A percentile compares a stretch with the other conserved stretches of the same genome.
Conservation (phyloP, 2,113 vertebrate species). For the Tyto alba region DNA sequence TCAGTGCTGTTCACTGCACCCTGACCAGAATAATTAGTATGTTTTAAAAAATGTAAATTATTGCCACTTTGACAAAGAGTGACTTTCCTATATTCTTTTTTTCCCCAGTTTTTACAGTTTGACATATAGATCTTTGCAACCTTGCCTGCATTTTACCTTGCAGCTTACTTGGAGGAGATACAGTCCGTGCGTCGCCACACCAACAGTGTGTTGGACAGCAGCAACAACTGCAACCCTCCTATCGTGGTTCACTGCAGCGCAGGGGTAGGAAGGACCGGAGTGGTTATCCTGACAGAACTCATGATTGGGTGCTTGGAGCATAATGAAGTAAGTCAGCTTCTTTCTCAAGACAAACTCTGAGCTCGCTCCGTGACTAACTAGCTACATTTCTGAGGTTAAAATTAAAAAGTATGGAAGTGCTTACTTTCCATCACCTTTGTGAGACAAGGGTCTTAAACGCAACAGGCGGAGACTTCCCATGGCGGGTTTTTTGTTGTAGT, state of each 20-base stretch:
- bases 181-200: slow-evolving; percentile 92
- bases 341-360: neutral
- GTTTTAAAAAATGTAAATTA: slow-evolving; percentile 50
- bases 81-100: neutral
- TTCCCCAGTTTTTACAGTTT: neutral
- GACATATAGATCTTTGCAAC: neutral
- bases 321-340: slow-evolving; percentile 79
- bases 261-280: slow-evolving; percentile 87
- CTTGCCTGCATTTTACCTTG: neutral
- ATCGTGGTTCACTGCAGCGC: slow-evolving; percentile 93
- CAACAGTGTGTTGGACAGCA: slow-evolving; percentile 89
- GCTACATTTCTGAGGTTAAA: neutral
- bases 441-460: neutral
- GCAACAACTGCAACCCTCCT: slow-evolving; percentile 82
- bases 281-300: slow-evolving; percentile 90
- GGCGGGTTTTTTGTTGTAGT: neutral
- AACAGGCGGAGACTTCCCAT: neutral
- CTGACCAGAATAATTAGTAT: slow-evolving; percentile 62
- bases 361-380: neutral
- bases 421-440: neutral
- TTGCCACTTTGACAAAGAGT: slow-evolving; percentile 2
- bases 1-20: neutral
- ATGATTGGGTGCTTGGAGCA: slow-evolving; percentile 95
- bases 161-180: slow-evolving; percentile 94
- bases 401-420: neutral